phyloP scores from a whole-genome alignment of 1,140 invertebrate genomes.

The Hyposmocoma kahamanoa region DNA sequence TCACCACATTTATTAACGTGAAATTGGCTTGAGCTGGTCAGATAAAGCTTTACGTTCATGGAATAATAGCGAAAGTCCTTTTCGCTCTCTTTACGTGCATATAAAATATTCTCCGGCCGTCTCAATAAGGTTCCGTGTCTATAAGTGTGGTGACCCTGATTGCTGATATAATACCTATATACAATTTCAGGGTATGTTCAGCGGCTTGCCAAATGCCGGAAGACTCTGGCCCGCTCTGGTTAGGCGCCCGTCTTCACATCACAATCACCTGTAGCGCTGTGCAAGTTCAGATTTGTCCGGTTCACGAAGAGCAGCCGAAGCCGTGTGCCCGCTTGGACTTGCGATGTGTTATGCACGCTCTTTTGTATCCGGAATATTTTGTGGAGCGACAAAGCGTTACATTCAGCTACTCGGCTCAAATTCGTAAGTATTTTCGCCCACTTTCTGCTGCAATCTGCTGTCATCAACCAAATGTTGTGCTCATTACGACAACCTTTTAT shows the following conservation, averaged over 20 bases:
- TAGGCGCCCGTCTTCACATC: constrained; percentile 29
- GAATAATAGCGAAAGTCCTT: too few species aligned
- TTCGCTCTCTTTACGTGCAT: too few species aligned
- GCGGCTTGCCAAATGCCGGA: constrained; percentile 49
- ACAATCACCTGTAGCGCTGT: constrained; percentile 9
- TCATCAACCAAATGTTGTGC: background rate
- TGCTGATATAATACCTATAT: background rate
- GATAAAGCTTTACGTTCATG: too few species aligned
- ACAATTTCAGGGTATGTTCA: constrained; percentile 38
- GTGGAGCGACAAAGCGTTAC: constrained; percentile 17
- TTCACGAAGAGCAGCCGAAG: constrained; percentile 10
- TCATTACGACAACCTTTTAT: background rate
- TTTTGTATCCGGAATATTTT: constrained; percentile 32
- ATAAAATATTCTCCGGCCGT: too few species aligned
- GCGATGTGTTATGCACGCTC: constrained; percentile 20
- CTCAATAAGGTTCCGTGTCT: too few species aligned
- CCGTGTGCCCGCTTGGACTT: constrained; percentile 30
- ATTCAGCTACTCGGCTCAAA: constrained; percentile 29
- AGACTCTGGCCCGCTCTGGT: constrained; percentile 30
- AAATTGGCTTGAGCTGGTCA: too few species aligned
- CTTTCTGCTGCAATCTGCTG: background rate
- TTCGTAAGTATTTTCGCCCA: constrained; percentile 27
- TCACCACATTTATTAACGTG: too few species aligned
- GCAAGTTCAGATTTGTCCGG: constrained; percentile 18
- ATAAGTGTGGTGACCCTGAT: too few species aligned